Percentiles rank a stretch among this genome's conserved stretches.
Conservation (phyloP, 2,797 vertebrate species). For the Brachyrhaphis roseni region DNA sequence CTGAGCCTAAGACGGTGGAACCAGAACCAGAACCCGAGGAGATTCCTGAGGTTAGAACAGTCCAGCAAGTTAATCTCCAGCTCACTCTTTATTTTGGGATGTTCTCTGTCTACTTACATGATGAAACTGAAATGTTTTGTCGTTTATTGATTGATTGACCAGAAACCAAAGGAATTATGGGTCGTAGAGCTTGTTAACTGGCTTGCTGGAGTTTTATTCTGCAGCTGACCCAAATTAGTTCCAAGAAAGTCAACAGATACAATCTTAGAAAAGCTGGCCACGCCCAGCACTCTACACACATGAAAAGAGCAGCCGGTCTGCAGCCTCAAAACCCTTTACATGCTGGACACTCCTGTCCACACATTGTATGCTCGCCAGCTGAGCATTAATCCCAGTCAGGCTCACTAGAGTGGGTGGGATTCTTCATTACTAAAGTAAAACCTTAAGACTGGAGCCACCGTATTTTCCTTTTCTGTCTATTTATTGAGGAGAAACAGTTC, state of each 20-base stretch:
- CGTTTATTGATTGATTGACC: neutral
- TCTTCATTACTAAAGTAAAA: neutral
- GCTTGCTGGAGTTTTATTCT: neutral
- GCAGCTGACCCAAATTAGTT: neutral
- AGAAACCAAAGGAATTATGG: neutral
- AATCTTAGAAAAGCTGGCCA: neutral
- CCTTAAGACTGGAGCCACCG: neutral
- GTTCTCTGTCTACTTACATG: neutral
- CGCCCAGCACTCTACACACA: neutral
- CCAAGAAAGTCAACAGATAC: neutral
- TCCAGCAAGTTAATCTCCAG: neutral
- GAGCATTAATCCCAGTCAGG: neutral
- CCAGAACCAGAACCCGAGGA: slow-evolving; percentile 45
- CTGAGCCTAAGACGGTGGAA: slow-evolving; percentile 25
- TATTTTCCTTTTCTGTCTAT: neutral
- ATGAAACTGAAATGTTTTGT: neutral
- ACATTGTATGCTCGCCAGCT: neutral
- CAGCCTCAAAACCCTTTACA: neutral
- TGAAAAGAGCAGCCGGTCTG: neutral
- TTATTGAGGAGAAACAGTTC: neutral
- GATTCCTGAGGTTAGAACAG: slow-evolving; percentile 40
- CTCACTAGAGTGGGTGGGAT: neutral
- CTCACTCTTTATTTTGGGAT: no score
- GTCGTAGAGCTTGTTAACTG: neutral
- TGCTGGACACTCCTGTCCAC: neutral